Base-by-base conservation (phyloP, 2,888 invertebrate species). In the Acrobeloides nanus region DNA sequence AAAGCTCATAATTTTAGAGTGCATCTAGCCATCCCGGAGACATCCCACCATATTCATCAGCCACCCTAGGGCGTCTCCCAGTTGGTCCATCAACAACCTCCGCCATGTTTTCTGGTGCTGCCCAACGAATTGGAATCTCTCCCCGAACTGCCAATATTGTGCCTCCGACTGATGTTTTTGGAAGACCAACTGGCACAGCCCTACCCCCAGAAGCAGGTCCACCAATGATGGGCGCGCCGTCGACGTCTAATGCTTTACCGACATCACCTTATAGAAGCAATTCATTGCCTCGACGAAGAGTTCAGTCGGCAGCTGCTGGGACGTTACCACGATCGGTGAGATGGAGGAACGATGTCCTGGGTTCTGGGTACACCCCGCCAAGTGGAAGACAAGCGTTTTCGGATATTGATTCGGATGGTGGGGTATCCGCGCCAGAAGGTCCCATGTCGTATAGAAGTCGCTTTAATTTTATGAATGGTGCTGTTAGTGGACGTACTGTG, bases 311-410 rank as follows among this genome's bases (percentile, higher is more conserved):
- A 8, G 46, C 34, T 5, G 34, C 45, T 10, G 51, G 51, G 15
- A 54, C 51, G n/a, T 24, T 54, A 17, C 12, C 25, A 8, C 48
- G 68, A n/a, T 68, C 67, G 32, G 74, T 72, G 10, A 72, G 73
- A 52, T 74, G 71, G 66, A 46, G 52, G 24, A 64, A 66, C 48
- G 70, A 73, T 48, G 64, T 71, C 18, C 52, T 62, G n/a, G 59
- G 55, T 34, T 33, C 51, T 6, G 29, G 40, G 15, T 21, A 45
- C 12, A 1, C 42, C 12, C 4, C 12, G 15, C 31, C 31, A 39
- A 5, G 33, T 24, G 40, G 44, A 46, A 23, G 49, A 3, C 15
- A n/a, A 31, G 6, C 24, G 21, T 31, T 26, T 44, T 37, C 24
- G 15, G 21, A 12, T 55, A 24, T 15, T 10, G 53, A 12, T 15